Percentiles rank a stretch among this genome's conserved stretches.
These are phyloP conservation scores for Myathropa florea DNA, from an alignment of 2,888 invertebrate genomes.

Conservation along the genomic window DNA sequence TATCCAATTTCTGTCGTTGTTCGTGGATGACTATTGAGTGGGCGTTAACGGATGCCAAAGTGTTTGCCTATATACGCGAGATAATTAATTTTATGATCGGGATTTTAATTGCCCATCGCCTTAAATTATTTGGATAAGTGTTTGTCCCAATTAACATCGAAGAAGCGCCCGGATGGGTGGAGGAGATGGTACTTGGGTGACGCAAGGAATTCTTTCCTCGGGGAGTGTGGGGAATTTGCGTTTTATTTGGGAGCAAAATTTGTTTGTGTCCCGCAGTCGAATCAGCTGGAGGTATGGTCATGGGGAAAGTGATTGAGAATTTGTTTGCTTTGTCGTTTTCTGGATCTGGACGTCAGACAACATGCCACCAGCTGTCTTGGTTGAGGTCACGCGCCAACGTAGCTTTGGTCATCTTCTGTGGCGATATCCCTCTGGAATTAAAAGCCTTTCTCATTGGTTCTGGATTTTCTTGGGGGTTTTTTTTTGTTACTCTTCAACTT, in stretches of 20 bases:
- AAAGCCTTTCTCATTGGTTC: no score
- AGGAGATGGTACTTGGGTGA: neutral
- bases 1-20: neutral
- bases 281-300: neutral
- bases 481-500: no score
- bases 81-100: neutral
- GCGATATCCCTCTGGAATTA: no score
- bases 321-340: no score
- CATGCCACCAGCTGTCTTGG: no score
- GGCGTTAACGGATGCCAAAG: slow-evolving; percentile 4
- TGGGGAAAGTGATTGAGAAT: no score
- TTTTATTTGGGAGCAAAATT: neutral
- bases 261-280: no score
- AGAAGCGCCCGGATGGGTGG: neutral
- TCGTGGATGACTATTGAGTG: neutral
- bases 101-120: slow-evolving; percentile 9
- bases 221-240: neutral
- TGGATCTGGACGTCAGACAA: no score
- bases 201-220: neutral
- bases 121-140: neutral
- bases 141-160: neutral
- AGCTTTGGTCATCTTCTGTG: no score
- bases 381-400: no score
- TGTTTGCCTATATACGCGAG: neutral
- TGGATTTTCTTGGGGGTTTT: no score